phyloP scores from a whole-genome alignment of 2,113 vertebrate species.

The Abramis brama region DNA sequence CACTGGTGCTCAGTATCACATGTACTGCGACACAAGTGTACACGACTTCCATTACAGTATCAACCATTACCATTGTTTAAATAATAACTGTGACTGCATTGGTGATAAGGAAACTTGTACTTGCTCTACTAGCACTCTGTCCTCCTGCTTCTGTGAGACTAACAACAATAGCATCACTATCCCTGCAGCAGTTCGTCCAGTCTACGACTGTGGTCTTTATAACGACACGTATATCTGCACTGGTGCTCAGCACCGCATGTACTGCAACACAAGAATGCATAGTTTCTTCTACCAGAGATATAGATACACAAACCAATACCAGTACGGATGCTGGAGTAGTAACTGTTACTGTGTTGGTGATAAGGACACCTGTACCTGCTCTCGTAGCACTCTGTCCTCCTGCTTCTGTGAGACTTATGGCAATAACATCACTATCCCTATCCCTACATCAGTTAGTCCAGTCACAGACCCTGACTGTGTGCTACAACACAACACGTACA shows the following conservation, averaged over 20 bases:
- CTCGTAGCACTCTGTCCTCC: neutral
- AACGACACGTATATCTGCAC: too few relatives aligned
- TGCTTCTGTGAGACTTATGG: neutral
- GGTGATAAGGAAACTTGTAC: neutral
- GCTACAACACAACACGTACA: neutral
- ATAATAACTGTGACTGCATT: accelerated
- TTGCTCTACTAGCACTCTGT: too few relatives aligned
- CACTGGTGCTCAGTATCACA: neutral
- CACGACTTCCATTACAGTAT: too few relatives aligned
- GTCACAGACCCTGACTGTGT: neutral
- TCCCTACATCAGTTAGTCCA: neutral
- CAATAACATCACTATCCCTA: neutral
- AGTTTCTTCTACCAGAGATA: neutral
- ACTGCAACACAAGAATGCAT: too few relatives aligned
- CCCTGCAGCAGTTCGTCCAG: too few relatives aligned
- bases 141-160: too few relatives aligned
- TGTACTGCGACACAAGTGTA: neutral
- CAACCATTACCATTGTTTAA: neutral
- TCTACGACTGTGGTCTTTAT: too few relatives aligned
- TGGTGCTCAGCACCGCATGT: too few relatives aligned
- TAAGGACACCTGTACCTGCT: neutral
- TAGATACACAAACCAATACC: too few relatives aligned
- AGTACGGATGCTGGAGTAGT: too few relatives aligned
- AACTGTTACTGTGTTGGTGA: neutral
- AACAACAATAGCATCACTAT: too few relatives aligned